A percentile compares a stretch with the other conserved stretches of the same genome.
Evolutionary conservation across 2,797 vertebrate species (phyloP).

Genomic region (Enteromius paludinosus): DNA sequence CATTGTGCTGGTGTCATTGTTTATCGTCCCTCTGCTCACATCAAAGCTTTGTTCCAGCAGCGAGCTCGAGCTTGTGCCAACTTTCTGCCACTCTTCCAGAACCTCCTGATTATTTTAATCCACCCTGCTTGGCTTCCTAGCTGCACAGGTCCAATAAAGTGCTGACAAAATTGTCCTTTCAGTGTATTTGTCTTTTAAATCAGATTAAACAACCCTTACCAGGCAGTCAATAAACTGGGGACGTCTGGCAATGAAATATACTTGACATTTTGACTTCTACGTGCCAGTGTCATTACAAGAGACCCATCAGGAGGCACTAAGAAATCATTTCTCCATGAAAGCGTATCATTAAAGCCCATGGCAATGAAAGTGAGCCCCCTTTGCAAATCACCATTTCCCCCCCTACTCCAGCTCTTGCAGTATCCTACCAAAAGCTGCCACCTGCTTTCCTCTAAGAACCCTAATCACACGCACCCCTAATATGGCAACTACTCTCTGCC

Average conservation of each 20-base stretch:
- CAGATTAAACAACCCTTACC: slow-evolving; percentile 26
- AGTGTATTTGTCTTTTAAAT: slow-evolving; percentile 29
- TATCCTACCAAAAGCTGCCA: slow-evolving; percentile 51
- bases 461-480: slow-evolving; percentile 44
- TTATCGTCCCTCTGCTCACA: neutral
- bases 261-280: slow-evolving; percentile 41
- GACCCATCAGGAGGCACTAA: slow-evolving; percentile 36
- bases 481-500: slow-evolving; percentile 55
- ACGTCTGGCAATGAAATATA: slow-evolving; percentile 9
- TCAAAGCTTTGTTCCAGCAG: slow-evolving; percentile 18
- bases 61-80: neutral
- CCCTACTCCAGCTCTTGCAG: slow-evolving; percentile 24
- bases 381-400: slow-evolving; percentile 12
- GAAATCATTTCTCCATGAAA: slow-evolving; percentile 40
- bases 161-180: slow-evolving; percentile 24
- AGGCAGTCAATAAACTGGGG: slow-evolving; percentile 26
- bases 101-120: slow-evolving; percentile 40
- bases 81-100: slow-evolving; percentile 7
- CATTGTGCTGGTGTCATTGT: neutral
- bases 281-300: slow-evolving; percentile 29
- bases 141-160: slow-evolving; percentile 26
- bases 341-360: slow-evolving; percentile 28
- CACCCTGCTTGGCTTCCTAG: slow-evolving; percentile 2
- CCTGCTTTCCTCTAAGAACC: slow-evolving; percentile 53
- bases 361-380: slow-evolving; percentile 28